A percentile compares a stretch with the other conserved stretches of the same genome.
These are phyloP conservation scores for Dromiciops gliroides DNA, from an alignment of 2,113 vertebrate species.

Conservation along the genomic window DNA sequence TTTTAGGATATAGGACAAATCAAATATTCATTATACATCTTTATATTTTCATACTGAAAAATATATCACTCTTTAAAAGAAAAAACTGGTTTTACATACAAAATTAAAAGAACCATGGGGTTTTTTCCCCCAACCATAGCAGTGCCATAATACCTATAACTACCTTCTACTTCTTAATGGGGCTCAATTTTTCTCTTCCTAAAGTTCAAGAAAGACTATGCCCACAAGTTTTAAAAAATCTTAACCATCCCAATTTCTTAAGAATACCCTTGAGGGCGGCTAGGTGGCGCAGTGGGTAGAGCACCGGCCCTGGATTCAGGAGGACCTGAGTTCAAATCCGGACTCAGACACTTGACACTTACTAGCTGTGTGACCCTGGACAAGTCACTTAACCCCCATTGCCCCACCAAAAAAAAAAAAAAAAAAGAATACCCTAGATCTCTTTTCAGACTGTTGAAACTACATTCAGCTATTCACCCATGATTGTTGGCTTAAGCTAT, in stretches of 20 bases:
- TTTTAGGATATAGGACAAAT: constrained; percentile 46
- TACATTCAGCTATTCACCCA: constrained; percentile 38
- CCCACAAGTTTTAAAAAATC: not conserved
- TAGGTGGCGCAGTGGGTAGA: too few relatives aligned
- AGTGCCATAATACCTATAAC: constrained; percentile 40
- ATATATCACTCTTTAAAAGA: constrained; percentile 43
- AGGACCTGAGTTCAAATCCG: too few relatives aligned
- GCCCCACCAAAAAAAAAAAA: too few relatives aligned
- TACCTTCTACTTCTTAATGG: constrained; percentile 39
- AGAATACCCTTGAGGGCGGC: constrained; percentile 18
- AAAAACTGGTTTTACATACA: constrained; percentile 49
- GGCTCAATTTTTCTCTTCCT: constrained; percentile 40
- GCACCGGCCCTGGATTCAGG: too few relatives aligned
- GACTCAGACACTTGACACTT: too few relatives aligned
- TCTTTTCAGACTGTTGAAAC: constrained; percentile 5
- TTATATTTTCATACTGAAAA: constrained; percentile 37
- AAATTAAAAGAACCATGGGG: constrained; percentile 37
- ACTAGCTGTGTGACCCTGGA: too few relatives aligned
- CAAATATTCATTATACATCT: constrained; percentile 56
- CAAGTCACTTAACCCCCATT: too few relatives aligned
- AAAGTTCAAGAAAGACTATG: constrained; percentile 22
- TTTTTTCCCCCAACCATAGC: constrained; percentile 36
- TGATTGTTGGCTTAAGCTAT: constrained; percentile 1
- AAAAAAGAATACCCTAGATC: constrained; percentile 7
- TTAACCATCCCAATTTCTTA: constrained; percentile 43